Base-by-base conservation (phyloP, 2,113 vertebrate species). In the Forbesichthys agassizii region DNA sequence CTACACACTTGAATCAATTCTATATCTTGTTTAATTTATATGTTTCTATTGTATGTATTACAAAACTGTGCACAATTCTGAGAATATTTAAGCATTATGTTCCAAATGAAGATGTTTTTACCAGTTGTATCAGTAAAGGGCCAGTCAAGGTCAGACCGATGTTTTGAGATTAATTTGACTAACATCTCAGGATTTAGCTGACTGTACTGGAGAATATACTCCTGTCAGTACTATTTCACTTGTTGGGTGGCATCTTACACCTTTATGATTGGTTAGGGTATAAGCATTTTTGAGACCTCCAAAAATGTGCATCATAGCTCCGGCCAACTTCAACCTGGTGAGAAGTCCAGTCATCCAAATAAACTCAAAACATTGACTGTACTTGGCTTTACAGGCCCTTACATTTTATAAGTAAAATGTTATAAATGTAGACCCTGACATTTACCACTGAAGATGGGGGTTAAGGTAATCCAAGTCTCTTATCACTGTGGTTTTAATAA, bases 401-500 rank as follows among this genome's bases (percentile, higher is more conserved):
- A 79, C 33, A 69, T 84, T 90, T 90, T 86, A 68, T 84, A 86
- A 80, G 73, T 80, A 33, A 63, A 48, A 64, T 83, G 65, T 83
- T 82, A 85, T 67, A 65, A 79, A 84, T 63, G 58, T 58, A 36
- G 69, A 74, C 53, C 80, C 61, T 83, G 64, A 77, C 53, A 13
- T 63, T 65, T 79, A 66, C 73, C 81, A 71, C 67, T 80, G 77
- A 76, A 79, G 77, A 42, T n/a, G 71, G 69, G 68, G 73, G 70
- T 70, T 68, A 66, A 56, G 27, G 77, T 61, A 61, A 78, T 70
- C 71, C 78, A 69, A 66, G 71, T 90, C 81, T 84, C 47, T 78
- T 27, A 86, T 91, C 89, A 92, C 89, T 91, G 90, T 93, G 91
- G 84, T 88, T 89, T 89, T 85, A 81, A 36, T 55, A 55, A 53